Conservation (phyloP, 2,113 vertebrate genomes). For the Atherinomorus stipes region DNA sequence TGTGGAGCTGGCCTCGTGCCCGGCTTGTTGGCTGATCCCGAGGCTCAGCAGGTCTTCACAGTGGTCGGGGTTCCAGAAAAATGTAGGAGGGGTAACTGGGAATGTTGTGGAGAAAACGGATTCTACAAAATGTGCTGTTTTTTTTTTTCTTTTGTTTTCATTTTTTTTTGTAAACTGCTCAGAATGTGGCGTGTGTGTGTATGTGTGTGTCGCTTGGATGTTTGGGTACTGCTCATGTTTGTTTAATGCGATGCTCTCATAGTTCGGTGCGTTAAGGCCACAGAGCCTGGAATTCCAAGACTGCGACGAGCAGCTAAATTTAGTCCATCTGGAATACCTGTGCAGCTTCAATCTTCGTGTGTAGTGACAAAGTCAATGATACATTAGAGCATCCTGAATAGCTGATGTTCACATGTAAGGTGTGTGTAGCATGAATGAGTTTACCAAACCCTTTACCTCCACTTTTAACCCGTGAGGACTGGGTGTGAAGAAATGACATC, state of each 20-base stretch:
- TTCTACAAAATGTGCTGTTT: slow-evolving; percentile 68
- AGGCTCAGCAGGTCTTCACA: not conserved
- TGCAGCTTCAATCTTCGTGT: slow-evolving; percentile 52
- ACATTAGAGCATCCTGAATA: slow-evolving; percentile 2
- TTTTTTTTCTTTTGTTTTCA: slow-evolving; percentile 58
- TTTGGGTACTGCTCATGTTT: slow-evolving; percentile 26
- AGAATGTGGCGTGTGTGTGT: slow-evolving; percentile 49
- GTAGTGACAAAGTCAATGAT: slow-evolving; percentile 58
- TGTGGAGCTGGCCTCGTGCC: slow-evolving; percentile 24
- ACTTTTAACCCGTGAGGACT: slow-evolving; percentile 7
- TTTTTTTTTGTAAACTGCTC: slow-evolving; percentile 65
- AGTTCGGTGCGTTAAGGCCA: slow-evolving; percentile 38
- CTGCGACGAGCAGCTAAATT: slow-evolving; percentile 32
- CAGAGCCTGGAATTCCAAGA: slow-evolving; percentile 10
- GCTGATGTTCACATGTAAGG: slow-evolving; percentile 9
- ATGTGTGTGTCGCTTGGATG: slow-evolving; percentile 18
- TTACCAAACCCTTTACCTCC: slow-evolving; percentile 3
- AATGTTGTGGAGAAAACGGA: slow-evolving; percentile 68
- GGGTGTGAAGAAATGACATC: slow-evolving; percentile 1
- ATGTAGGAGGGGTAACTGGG: slow-evolving; percentile 43
- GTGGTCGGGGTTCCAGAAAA: slow-evolving; percentile 39
- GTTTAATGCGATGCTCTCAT: slow-evolving; percentile 61
- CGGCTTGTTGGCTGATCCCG: slow-evolving; percentile 20
- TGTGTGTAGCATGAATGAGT: not conserved
- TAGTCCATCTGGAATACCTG: slow-evolving; percentile 10